A percentile compares a stretch with the other conserved stretches of the same genome.
Evolutionary conservation across 2,113 vertebrate genomes (phyloP).

Genomic region (Seriola dumerili): DNA sequence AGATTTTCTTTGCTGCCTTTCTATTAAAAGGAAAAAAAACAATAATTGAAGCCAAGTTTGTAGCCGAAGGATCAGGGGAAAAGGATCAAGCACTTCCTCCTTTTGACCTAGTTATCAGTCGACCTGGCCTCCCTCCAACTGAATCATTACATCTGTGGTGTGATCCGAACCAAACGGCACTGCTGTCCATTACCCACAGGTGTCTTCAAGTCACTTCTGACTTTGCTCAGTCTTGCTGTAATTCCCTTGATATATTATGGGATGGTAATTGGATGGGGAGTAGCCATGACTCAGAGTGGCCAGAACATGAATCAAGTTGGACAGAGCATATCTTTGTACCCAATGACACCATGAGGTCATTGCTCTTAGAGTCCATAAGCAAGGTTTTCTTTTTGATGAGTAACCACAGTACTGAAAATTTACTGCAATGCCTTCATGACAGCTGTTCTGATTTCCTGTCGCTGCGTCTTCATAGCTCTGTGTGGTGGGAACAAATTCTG

Average conservation of each 20-base stretch:
- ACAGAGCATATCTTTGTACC: constrained; percentile 74
- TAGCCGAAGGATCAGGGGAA: constrained; percentile 44
- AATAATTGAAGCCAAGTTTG: constrained; percentile 47
- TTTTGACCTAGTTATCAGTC: constrained; percentile 79
- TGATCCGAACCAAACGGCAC: constrained; percentile 72
- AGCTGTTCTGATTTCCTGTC: constrained; percentile 28
- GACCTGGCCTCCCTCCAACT: constrained; percentile 61
- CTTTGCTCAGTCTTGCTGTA: constrained; percentile 62
- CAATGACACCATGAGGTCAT: constrained; percentile 67
- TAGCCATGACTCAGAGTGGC: constrained; percentile 80
- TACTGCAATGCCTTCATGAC: constrained; percentile 31
- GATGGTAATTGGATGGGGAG: constrained; percentile 84
- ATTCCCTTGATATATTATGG: constrained; percentile 79
- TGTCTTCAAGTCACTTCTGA: constrained; percentile 74
- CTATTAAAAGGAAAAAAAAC: constrained; percentile 27
- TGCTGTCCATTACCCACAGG: constrained; percentile 79
- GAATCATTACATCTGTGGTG: constrained; percentile 68
- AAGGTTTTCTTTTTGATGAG: constrained; percentile 46
- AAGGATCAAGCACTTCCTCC: constrained; percentile 63
- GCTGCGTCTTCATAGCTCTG: background rate
- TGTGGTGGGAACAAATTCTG: background rate
- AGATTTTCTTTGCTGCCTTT: constrained; percentile 27
- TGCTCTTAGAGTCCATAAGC: constrained; percentile 39
- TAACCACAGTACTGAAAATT: constrained; percentile 25
- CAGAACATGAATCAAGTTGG: constrained; percentile 83